These are phyloP conservation scores for Struthio camelus DNA, from an alignment of 2,113 vertebrate species.

Conservation along the genomic window DNA sequence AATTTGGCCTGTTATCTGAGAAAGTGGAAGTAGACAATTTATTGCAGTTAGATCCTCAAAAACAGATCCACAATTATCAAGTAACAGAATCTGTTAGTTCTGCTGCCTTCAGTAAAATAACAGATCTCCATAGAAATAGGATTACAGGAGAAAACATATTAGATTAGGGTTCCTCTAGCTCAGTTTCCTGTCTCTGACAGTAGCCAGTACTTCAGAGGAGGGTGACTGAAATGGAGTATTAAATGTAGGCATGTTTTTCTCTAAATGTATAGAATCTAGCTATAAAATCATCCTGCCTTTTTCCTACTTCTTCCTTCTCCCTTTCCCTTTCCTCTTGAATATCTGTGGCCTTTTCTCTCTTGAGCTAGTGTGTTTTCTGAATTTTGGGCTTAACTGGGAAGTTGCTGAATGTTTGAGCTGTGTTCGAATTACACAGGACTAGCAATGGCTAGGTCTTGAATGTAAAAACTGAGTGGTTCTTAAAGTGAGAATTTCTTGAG, in stretches of 20 bases:
- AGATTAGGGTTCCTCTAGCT: slow-evolving; percentile 49
- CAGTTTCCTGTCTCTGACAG: slow-evolving; percentile 45
- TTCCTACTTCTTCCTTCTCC: background rate
- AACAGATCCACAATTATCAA: slow-evolving; percentile 59
- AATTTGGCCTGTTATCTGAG: slow-evolving; percentile 40
- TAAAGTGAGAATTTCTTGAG: background rate
- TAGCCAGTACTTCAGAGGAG: slow-evolving; percentile 16
- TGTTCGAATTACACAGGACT: background rate
- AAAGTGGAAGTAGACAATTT: slow-evolving; percentile 26
- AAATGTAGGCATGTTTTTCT: background rate
- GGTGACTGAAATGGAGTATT: background rate
- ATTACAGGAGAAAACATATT: slow-evolving; percentile 44
- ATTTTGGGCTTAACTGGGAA: background rate
- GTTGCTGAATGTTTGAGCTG: background rate
- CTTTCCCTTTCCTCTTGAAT: background rate
- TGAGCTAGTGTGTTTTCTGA: background rate
- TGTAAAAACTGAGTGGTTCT: background rate
- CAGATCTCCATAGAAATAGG: slow-evolving; percentile 54
- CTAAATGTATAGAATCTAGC: background rate
- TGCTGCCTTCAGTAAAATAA: slow-evolving; percentile 53
- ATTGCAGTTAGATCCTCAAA: slow-evolving; percentile 37
- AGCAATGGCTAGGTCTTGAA: background rate
- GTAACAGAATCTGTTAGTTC: slow-evolving; percentile 59
- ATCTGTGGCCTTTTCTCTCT: background rate
- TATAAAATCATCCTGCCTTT: background rate